Evolutionary conservation across 2,113 vertebrate species (phyloP).

Genomic region (Cavia porcellus): DNA sequence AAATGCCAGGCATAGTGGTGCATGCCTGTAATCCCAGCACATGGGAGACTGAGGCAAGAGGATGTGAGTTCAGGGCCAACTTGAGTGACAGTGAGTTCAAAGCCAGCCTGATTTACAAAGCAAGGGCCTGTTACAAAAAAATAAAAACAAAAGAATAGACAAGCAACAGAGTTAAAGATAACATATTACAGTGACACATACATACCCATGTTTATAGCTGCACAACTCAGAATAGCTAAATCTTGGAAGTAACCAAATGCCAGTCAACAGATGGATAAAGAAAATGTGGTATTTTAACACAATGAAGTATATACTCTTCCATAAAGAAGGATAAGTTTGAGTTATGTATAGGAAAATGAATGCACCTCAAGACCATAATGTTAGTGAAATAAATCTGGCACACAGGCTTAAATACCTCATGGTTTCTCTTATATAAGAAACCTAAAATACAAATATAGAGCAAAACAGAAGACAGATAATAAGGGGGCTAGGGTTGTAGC

Average conservation of each 20-base stretch:
- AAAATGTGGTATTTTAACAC: background rate
- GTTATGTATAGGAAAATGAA: background rate
- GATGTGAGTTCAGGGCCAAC: background rate
- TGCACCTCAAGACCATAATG: background rate
- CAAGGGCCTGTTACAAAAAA: background rate
- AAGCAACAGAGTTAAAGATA: background rate
- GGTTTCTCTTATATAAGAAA: background rate
- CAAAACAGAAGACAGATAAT: background rate
- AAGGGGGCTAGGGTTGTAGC: too few relatives aligned
- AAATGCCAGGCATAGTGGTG: background rate
- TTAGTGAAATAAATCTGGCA: background rate
- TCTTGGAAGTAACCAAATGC: background rate
- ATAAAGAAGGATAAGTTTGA: background rate
- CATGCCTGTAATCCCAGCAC: background rate
- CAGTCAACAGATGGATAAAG: background rate
- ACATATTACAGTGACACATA: background rate
- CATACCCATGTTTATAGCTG: background rate
- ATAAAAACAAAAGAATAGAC: background rate
- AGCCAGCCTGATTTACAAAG: background rate
- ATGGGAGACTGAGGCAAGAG: too few relatives aligned
- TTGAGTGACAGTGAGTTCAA: background rate
- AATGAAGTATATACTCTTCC: background rate
- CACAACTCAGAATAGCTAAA: background rate
- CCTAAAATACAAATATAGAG: background rate
- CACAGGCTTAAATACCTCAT: background rate